Base-by-base conservation (phyloP, 2,888 invertebrate species). In the Galerucella nymphaeae region DNA sequence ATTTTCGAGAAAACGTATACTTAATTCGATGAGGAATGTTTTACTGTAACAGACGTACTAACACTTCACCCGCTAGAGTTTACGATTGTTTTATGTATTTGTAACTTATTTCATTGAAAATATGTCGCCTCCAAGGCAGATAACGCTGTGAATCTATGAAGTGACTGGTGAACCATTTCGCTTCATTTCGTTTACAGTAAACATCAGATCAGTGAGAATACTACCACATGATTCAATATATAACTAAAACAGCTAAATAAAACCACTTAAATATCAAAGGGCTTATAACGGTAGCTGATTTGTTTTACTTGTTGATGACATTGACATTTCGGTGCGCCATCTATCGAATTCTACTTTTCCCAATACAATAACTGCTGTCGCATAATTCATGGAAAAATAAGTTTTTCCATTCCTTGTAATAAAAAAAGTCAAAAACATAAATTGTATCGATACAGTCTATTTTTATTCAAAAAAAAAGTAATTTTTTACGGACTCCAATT, bases 141-240 rank as follows among this genome's bases (percentile, higher is more conserved):
- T 18, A 53, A 42, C 42, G 42, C 42, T 42, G 61, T 38, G 41
- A 62, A 62, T 13, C 48, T 48, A 57, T 30, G 45, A 64, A 58
- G 57, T 70, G 64, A 50, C 16, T 48, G 50, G 48, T 30, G 42
- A 58, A 55, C 59, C 18, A 38, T 65, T 67, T 48, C 62, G 64
- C 64, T 66, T 38, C 50, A 59, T 53, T 65, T 68, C 65, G 59
- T 63, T 45, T 61, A 65, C 55, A 63, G 67, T 72, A 72, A 72
- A 72, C 72, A 72, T 64, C 67, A 63, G 62, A 66, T 57, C 62
- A 71, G 20, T 23, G 10, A 23, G 62, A 55, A 62, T 66, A 66
- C 41, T 38, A 71, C 57, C 11, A 9, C 23, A 18, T 13, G 10
- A 30, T 4, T 18, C 10, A 42, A 62, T 10, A 41, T 58, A n/a